Base-by-base conservation (phyloP, 1,140 invertebrate species). In the Armadillidium nasatum region DNA sequence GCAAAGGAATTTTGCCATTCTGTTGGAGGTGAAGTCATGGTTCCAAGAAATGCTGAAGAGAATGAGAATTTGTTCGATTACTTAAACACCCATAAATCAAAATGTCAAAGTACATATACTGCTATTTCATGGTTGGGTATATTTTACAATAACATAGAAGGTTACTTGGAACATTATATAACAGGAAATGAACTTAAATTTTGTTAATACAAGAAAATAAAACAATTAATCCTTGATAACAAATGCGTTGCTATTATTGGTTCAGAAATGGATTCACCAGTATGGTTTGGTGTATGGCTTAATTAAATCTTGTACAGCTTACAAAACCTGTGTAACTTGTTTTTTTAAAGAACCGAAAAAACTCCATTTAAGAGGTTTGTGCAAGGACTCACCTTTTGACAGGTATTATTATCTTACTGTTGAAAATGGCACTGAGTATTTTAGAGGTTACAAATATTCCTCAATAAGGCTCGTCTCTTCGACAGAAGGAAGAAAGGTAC, bases 81-180 rank as follows among this genome's bases (percentile, higher is more conserved):
- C 9, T 69, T 77, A 4, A 44, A 66, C 45, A 19, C 45, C 6
- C 23, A 45, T 9, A 77, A 46, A 13, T n/a, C 67, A 0, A 60
- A 76, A 43, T 80, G 79, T 76, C 77, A 23, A 60, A 73, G 7
- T 72, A 75, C 15, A 54, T 71, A 19, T 74, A 75, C 0, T 44
- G 66, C 10, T 76, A 67, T 4, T 80, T 78, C 67, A 21, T 80
- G 79, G 79, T 43, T 80, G 23, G 79, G 79, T 19, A 77, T 77
- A 15, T 69, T 74, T n/a, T 76, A 80, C 69, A 22, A 72, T 43
- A 21, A 15, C 15, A 10, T 67, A 9, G 79, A 80, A 22, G 50
- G 79, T 3, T 19, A 22, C 6, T 78, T 76, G 79, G 66, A 19
- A 21, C 74, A 78, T 66, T 78, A 50, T 71, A 68, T 50, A 7